A percentile compares a stretch with the other conserved stretches of the same genome.
These are phyloP conservation scores for Brienomyrus brachyistius DNA, from an alignment of 2,113 vertebrate genomes.

Conservation along the genomic window DNA sequence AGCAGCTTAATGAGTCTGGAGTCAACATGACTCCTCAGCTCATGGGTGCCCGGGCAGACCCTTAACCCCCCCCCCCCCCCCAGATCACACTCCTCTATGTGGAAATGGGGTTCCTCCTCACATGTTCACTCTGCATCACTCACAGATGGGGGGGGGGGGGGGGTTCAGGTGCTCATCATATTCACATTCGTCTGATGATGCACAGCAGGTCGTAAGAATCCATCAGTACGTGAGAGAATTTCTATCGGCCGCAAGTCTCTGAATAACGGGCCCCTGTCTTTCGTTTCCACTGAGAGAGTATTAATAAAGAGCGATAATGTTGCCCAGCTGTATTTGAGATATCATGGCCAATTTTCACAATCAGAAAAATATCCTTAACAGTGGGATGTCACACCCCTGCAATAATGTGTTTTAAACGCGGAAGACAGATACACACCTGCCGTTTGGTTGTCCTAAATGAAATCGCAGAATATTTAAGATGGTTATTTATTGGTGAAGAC, in stretches of 20 bases:
- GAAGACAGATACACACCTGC: constrained; percentile 1
- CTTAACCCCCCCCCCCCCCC: background rate
- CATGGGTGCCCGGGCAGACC: background rate
- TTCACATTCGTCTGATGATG: background rate
- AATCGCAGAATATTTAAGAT: background rate
- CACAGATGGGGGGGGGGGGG: background rate
- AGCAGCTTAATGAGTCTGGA: background rate
- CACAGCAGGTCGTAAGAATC: background rate
- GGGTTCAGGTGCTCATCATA: background rate
- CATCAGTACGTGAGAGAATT: background rate
- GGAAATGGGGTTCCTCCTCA: background rate
- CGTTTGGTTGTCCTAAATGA: background rate
- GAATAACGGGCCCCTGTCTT: background rate
- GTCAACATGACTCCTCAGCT: background rate
- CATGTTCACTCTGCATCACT: background rate
- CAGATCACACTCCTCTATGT: background rate
- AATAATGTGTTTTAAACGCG: constrained; percentile 1
- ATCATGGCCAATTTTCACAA: constrained; percentile 22
- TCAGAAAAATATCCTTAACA: constrained; percentile 2
- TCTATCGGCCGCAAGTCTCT: background rate
- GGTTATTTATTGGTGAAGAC: constrained; percentile 16
- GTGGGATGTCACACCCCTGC: constrained; percentile 12
- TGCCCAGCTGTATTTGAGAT: constrained; percentile 1
- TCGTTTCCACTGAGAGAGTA: background rate
- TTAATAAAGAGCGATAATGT: constrained; percentile 25